These are phyloP conservation scores for Symphodus melops DNA, from an alignment of 2,113 vertebrate species.

Conservation along the genomic window DNA sequence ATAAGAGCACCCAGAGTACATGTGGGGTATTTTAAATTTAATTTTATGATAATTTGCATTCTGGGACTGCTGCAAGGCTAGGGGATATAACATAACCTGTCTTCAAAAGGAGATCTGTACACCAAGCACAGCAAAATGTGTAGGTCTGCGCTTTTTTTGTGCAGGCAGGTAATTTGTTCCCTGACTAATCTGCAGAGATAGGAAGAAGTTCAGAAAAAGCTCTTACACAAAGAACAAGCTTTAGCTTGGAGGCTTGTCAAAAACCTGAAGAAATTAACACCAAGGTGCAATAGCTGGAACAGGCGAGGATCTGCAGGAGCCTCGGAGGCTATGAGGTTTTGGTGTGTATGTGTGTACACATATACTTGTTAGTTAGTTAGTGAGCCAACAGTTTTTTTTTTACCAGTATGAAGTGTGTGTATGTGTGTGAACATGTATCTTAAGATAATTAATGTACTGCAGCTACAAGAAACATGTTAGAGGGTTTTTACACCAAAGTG, in stretches of 20 bases:
- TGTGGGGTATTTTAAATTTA: slow-evolving; percentile 76
- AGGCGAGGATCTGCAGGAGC: slow-evolving; percentile 38
- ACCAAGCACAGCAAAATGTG: slow-evolving; percentile 73
- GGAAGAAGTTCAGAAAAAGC: slow-evolving; percentile 78
- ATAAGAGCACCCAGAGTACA: slow-evolving; percentile 78
- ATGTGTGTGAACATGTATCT: slow-evolving; percentile 38
- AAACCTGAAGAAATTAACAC: slow-evolving; percentile 73
- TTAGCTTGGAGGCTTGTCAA: slow-evolving; percentile 65
- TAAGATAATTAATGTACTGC: slow-evolving; percentile 24
- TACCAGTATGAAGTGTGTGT: slow-evolving; percentile 16
- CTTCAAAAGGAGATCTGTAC: slow-evolving; percentile 81
- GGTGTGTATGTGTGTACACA: slow-evolving; percentile 11
- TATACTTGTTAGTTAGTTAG: slow-evolving; percentile 3
- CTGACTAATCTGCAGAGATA: slow-evolving; percentile 81
- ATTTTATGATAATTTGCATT: slow-evolving; percentile 82
- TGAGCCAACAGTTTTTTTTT: neutral
- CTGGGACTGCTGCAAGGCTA: slow-evolving; percentile 67
- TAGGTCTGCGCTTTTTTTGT: slow-evolving; percentile 73
- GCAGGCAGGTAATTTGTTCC: slow-evolving; percentile 79
- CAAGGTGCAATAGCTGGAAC: slow-evolving; percentile 70
- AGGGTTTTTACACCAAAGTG: neutral
- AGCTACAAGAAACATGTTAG: neutral
- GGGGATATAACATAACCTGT: slow-evolving; percentile 75
- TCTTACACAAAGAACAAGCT: slow-evolving; percentile 70
- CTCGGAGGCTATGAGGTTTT: slow-evolving; percentile 31